Conservation (phyloP, 2,797 vertebrate species). For the Malurus leucopterus region DNA sequence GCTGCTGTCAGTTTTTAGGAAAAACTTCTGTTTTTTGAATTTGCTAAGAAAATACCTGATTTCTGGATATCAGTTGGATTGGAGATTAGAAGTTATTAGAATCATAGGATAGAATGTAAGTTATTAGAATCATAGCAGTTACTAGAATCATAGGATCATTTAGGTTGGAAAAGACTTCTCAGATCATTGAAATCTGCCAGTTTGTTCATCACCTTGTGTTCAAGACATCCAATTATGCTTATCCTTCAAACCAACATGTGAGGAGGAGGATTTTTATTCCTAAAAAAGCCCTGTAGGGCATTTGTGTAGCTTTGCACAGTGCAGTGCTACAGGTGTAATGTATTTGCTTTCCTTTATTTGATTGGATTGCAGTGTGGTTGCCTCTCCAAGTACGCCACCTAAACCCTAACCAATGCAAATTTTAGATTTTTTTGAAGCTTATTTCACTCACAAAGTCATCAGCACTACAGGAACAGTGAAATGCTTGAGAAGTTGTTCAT, state of each 20-base stretch:
- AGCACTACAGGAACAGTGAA: not conserved
- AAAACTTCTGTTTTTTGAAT: not conserved
- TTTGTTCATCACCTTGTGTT: not conserved
- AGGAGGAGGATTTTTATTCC: not conserved
- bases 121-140: no score
- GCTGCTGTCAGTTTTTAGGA: not conserved
- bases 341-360: not conserved
- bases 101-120: no score
- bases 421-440: not conserved
- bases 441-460: not conserved
- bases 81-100: not conserved
- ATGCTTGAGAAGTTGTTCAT: not conserved
- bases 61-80: not conserved
- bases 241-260: not conserved
- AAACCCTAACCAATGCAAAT: not conserved
- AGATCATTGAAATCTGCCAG: accelerated
- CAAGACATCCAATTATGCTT: not conserved
- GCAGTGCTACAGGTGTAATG: no score
- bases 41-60: not conserved
- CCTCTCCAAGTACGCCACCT: not conserved
- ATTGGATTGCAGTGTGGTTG: not conserved
- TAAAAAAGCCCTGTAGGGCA: not conserved
- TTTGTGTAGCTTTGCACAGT: not conserved
- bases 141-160: not conserved
- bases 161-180: not conserved